A percentile compares a stretch with the other conserved stretches of the same genome.
phyloP scores from a whole-genome alignment of 1,140 invertebrate species.

The Carcinoscorpius rotundicauda region DNA sequence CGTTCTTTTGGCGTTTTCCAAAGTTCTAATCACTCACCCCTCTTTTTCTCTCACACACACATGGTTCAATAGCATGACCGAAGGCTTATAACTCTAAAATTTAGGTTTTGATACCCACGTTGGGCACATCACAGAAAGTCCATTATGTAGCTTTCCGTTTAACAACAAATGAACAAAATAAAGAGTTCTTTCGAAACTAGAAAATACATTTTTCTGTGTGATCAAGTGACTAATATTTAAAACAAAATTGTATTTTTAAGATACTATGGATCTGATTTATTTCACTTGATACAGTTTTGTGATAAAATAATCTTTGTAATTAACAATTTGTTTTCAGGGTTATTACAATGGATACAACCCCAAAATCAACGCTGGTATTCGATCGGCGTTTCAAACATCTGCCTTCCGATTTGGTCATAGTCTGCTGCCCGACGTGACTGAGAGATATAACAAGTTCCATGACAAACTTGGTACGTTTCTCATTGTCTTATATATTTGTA shows the following conservation, averaged over 20 bases:
- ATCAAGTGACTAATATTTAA: conserved; percentile 31
- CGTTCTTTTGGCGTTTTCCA: too few relatives aligned
- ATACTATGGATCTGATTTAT: not conserved
- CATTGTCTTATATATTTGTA: too few relatives aligned
- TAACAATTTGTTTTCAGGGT: conserved; percentile 33
- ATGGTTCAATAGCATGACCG: too few relatives aligned
- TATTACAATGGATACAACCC: conserved; percentile 55
- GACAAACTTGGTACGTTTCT: conserved; percentile 61
- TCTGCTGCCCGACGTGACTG: conserved; percentile 52
- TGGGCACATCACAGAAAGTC: too few relatives aligned
- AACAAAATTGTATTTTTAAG: not conserved
- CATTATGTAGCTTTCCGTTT: too few relatives aligned
- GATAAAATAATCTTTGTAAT: conserved; percentile 15
- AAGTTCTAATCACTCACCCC: too few relatives aligned
- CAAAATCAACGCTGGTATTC: conserved; percentile 60
- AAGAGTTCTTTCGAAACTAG: too few relatives aligned
- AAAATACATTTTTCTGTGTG: conserved; percentile 48
- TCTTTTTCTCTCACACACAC: too few relatives aligned
- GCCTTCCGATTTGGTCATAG: conserved; percentile 81
- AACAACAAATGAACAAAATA: too few relatives aligned
- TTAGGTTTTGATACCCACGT: too few relatives aligned
- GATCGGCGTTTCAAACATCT: conserved; percentile 82
- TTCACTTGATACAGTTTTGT: conserved; percentile 4
- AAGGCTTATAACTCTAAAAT: too few relatives aligned
- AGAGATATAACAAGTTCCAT: conserved; percentile 84